Base-by-base conservation (phyloP, 2,888 invertebrate genomes). In the Diarsia brunnea region DNA sequence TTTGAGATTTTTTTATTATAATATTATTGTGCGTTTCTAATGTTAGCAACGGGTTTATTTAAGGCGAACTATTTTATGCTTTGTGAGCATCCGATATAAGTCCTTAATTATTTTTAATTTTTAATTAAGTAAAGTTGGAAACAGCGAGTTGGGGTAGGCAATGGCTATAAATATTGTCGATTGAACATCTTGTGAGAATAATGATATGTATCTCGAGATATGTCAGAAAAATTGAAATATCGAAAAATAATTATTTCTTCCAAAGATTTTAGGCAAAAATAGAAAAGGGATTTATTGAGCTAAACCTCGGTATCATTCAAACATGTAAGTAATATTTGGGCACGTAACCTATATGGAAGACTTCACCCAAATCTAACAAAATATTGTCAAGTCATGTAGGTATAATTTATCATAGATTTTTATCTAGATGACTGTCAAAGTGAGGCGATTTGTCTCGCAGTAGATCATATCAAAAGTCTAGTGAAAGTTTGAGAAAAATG, bases 191-290 rank as follows among this genome's bases (percentile, higher is more conserved):
- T 69, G 61, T 74, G 78, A 74, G 55, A 38, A 60, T 78, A 70
- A 84, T 91, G 93, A 93, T 93, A 93, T 93, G 93, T 92, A 88
- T 89, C 76, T 80, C 78, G 84, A 87, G 93, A 93, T 93, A 93
- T 93, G 92, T 90, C 77, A 86, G 80, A 79, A 86, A 81, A 86
- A 74, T 69, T 73, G 64, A 38, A 70, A 72, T 63, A 19, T 71
- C 69, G 64, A 85, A 73, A 73, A 82, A 84, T 78, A 85, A 61
- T 69, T 38, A 47, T 61, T 63, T 58, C 14, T 73, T 69, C 45
- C 10, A 74, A 70, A 75, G 61, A 71, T 51, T 61, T 47, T 71
- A 71, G 64, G 49, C 38, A 76, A 85, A 77, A 69, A 71, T 77
- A 68, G 69, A 68, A 72, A 72, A 64, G 27, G 64, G 12, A 64